Percentiles rank a stretch among this genome's conserved stretches.
phyloP scores from a whole-genome alignment of 2,113 vertebrate genomes.

The Elephas maximus region DNA sequence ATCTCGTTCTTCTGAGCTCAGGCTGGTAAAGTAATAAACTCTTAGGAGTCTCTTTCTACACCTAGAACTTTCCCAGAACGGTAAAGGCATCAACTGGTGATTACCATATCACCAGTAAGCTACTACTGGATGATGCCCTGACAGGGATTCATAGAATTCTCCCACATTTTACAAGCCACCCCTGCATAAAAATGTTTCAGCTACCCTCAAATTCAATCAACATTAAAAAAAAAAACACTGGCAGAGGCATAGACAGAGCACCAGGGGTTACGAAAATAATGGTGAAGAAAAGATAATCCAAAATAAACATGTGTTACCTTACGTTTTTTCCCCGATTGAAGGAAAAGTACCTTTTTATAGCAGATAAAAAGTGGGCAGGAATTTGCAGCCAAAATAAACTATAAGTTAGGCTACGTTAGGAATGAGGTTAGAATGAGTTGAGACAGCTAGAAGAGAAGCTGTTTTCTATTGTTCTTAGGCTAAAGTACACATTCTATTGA shows the following conservation, averaged over 20 bases:
- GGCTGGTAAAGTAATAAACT: background rate
- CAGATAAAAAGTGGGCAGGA: slow-evolving; percentile 56
- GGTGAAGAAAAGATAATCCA: background rate
- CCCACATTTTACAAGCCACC: slow-evolving; percentile 34
- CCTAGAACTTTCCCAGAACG: background rate
- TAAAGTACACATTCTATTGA: slow-evolving; percentile 1
- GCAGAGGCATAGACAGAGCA: slow-evolving; percentile 35
- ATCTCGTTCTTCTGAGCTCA: too few species aligned
- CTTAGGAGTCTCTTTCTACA: background rate
- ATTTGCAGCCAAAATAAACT: slow-evolving; percentile 66
- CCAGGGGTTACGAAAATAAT: slow-evolving; percentile 61
- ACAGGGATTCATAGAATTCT: background rate
- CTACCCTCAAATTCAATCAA: slow-evolving; percentile 25
- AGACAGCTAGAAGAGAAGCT: slow-evolving; percentile 55
- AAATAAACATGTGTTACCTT: slow-evolving; percentile 46
- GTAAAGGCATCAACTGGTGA: background rate
- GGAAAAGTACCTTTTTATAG: slow-evolving; percentile 69
- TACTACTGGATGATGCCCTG: background rate
- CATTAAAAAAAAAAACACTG: background rate
- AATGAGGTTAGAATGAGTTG: slow-evolving; percentile 58
- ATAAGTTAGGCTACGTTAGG: slow-evolving; percentile 42
- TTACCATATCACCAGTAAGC: background rate
- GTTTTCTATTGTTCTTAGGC: slow-evolving; percentile 39
- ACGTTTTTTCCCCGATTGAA: slow-evolving; percentile 45
- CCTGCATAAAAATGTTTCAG: background rate